Percentiles rank a stretch among this genome's conserved stretches.
Evolutionary conservation across 2,888 invertebrate genomes (phyloP).

Genomic region (Nephrotoma guestfalica): DNA sequence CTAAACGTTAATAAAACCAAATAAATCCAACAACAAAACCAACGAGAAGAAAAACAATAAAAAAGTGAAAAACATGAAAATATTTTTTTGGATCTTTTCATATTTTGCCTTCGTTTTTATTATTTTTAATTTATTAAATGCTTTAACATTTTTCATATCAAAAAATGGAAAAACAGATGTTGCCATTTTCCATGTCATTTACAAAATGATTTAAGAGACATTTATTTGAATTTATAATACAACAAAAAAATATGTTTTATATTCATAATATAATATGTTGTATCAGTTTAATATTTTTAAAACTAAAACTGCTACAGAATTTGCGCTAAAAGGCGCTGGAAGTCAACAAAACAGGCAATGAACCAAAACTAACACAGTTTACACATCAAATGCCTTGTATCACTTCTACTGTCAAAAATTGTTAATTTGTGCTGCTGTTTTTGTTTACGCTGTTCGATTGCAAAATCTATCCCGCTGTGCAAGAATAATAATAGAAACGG

Average conservation of each 20-base stretch:
- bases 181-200: conserved; percentile 17
- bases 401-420: background rate
- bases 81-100: background rate
- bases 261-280: background rate
- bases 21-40: too few relatives aligned
- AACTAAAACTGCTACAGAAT: background rate
- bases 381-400: background rate
- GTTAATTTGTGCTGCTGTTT: background rate
- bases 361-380: background rate
- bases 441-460: background rate
- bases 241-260: background rate
- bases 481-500: background rate
- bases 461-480: background rate
- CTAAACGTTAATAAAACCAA: background rate
- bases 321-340: background rate
- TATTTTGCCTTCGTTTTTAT: background rate
- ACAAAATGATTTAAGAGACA: conserved; percentile 13
- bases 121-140: conserved; percentile 1
- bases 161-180: conserved; percentile 14
- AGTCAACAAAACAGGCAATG: background rate
- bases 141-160: conserved; percentile 5
- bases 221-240: background rate
- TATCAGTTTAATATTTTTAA: background rate
- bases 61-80: background rate
- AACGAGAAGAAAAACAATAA: background rate